Evolutionary conservation across 2,113 vertebrate species (phyloP).

Genomic region (Odontesthes bonariensis): DNA sequence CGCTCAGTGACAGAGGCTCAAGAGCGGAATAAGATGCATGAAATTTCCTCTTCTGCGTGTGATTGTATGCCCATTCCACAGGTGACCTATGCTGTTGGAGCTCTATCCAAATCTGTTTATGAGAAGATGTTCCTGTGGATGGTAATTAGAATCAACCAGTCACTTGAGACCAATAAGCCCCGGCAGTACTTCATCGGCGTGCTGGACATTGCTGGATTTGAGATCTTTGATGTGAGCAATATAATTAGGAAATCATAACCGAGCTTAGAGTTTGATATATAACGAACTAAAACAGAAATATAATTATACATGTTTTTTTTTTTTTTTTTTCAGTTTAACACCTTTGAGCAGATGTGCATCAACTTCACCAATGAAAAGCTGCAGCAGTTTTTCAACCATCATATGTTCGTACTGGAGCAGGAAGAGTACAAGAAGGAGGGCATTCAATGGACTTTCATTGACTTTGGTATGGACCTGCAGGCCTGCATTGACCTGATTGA

Average conservation of each 20-base stretch:
- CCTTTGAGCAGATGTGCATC: constrained; percentile 86
- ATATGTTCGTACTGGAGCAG: constrained; percentile 84
- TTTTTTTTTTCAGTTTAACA: constrained; percentile 61
- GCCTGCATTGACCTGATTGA: constrained; percentile 89
- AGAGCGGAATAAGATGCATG: too few species aligned
- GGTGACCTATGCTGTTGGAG: constrained; percentile 76
- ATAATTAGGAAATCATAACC: background rate
- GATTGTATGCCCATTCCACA: constrained; percentile 17
- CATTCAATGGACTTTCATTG: constrained; percentile 86
- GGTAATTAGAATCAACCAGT: constrained; percentile 85
- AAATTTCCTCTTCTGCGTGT: background rate
- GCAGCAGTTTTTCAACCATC: constrained; percentile 85
- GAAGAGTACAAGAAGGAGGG: constrained; percentile 88
- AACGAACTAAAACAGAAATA: background rate
- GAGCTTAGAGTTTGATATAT: background rate
- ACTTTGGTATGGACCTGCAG: constrained; percentile 88
- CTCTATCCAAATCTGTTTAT: constrained; percentile 82
- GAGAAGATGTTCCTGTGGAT: constrained; percentile 87
- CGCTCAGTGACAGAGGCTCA: background rate
- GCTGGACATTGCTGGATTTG: constrained; percentile 85
- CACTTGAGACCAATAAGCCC: constrained; percentile 81
- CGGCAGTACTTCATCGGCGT: constrained; percentile 85
- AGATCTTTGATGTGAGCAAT: constrained; percentile 80
- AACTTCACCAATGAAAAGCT: constrained; percentile 88
- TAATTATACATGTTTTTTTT: background rate